These are phyloP conservation scores for Amblyopsis rosae DNA, from an alignment of 2,113 vertebrate genomes.

Conservation along the genomic window DNA sequence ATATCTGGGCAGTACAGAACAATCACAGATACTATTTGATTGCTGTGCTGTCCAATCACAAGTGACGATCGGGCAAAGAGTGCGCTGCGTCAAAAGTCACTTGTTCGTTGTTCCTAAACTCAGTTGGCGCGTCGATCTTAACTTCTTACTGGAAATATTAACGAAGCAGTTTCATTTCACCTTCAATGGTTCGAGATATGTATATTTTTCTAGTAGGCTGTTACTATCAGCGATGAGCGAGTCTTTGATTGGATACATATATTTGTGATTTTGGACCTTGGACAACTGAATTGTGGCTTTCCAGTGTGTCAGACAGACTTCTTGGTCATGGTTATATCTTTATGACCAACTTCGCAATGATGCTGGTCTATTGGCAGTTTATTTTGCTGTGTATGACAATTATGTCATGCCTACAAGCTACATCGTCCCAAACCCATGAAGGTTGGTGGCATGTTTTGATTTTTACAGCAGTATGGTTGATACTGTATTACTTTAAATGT, in stretches of 20 bases:
- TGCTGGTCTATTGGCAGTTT: slow-evolving; percentile 57
- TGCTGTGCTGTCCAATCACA: slow-evolving; percentile 55
- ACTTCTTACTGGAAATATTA: not conserved
- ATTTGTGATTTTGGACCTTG: not conserved
- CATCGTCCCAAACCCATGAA: slow-evolving; percentile 64
- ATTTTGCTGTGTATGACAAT: slow-evolving; percentile 49
- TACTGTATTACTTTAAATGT: too few relatives aligned
- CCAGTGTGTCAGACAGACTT: not conserved
- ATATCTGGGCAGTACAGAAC: slow-evolving; percentile 25
- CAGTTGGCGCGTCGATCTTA: slow-evolving; percentile 28
- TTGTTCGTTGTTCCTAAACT: slow-evolving; percentile 43
- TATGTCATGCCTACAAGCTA: slow-evolving; percentile 34
- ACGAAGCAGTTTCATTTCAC: not conserved
- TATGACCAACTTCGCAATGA: slow-evolving; percentile 30
- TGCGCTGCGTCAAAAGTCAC: slow-evolving; percentile 52
- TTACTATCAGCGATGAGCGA: not conserved
- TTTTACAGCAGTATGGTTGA: not conserved
- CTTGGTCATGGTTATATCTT: slow-evolving; percentile 36
- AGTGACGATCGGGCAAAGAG: slow-evolving; percentile 53
- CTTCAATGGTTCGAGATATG: not conserved
- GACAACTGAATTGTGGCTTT: not conserved
- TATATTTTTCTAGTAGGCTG: not conserved
- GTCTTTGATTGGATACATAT: not conserved
- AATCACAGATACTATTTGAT: slow-evolving; percentile 45
- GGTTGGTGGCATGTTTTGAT: slow-evolving; percentile 49